Conservation (phyloP, 2,888 invertebrate species). For the Ochropleura plecta region DNA sequence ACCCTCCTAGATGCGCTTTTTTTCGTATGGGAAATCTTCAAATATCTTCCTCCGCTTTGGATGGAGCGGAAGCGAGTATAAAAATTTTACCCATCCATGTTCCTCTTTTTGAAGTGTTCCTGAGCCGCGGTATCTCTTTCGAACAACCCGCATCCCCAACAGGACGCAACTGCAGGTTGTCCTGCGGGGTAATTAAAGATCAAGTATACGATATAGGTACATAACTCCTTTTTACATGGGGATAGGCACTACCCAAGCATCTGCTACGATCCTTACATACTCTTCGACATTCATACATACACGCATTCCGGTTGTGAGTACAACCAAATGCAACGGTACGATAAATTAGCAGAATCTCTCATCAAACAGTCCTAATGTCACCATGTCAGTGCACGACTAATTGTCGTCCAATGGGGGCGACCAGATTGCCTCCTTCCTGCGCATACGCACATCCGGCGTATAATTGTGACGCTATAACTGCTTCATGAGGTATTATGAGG, state of each 20-base stretch:
- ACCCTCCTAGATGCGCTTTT: too few species aligned
- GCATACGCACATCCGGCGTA: conserved; percentile 56
- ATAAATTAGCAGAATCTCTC: conserved; percentile 21
- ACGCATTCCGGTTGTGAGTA: not conserved
- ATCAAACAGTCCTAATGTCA: conserved; percentile 17
- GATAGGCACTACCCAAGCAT: not conserved
- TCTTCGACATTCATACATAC: not conserved
- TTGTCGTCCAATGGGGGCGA: conserved; percentile 68
- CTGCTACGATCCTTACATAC: not conserved
- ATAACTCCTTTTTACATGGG: too few species aligned
- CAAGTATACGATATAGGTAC: too few species aligned
- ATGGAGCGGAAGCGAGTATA: too few species aligned
- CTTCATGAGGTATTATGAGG: conserved; percentile 47
- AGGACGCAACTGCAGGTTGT: too few species aligned
- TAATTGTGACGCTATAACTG: conserved; percentile 60
- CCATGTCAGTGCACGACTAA: conserved; percentile 63
- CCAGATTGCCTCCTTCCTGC: conserved; percentile 76
- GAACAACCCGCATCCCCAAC: too few species aligned
- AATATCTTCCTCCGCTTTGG: too few species aligned
- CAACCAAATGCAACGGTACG: not conserved
- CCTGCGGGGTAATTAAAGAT: too few species aligned
- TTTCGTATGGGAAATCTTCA: too few species aligned
- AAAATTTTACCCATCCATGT: too few species aligned
- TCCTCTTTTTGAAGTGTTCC: too few species aligned
- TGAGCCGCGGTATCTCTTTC: too few species aligned